Percentiles rank a stretch among this genome's conserved stretches.
Conservation (phyloP, 2,113 vertebrate genomes). For the Urocynchramus pylzowi region DNA sequence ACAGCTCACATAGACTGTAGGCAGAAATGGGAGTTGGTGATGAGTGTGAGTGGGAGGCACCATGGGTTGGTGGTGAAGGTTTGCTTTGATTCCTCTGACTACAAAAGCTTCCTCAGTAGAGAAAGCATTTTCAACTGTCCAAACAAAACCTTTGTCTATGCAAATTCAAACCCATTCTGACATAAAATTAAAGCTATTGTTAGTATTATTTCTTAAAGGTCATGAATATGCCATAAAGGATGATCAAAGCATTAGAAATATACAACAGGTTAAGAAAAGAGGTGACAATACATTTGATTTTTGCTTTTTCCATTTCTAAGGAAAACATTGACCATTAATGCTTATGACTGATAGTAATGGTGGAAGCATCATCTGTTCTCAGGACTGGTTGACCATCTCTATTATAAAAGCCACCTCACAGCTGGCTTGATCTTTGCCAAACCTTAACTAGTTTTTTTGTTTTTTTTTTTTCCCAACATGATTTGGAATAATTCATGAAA, state of each 20-base stretch:
- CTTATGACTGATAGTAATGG: neutral
- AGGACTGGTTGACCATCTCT: neutral
- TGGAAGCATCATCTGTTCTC: neutral
- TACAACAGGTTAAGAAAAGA: neutral
- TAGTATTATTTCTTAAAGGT: conserved; percentile 9
- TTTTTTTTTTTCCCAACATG: neutral
- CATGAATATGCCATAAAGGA: neutral
- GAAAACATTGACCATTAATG: neutral
- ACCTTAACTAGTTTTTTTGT: neutral
- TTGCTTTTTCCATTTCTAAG: neutral
- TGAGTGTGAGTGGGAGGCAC: conserved; percentile 36
- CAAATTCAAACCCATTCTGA: conserved; percentile 26
- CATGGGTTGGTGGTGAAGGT: neutral
- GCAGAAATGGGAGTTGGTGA: neutral
- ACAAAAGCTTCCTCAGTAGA: neutral
- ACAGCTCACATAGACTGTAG: neutral
- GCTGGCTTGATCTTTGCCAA: neutral
- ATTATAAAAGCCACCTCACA: neutral
- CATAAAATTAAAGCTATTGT: conserved; percentile 26
- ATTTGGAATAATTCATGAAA: neutral
- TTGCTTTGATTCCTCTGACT: conserved; percentile 49
- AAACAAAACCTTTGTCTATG: conserved; percentile 23
- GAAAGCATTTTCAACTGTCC: conserved; percentile 16
- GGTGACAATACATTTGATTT: neutral
- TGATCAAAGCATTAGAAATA: neutral